Percentiles rank a stretch among this genome's conserved stretches.
These are phyloP conservation scores for Sinocyclocheilus grahami DNA, from an alignment of 2,113 vertebrate genomes.

Conservation along the genomic window DNA sequence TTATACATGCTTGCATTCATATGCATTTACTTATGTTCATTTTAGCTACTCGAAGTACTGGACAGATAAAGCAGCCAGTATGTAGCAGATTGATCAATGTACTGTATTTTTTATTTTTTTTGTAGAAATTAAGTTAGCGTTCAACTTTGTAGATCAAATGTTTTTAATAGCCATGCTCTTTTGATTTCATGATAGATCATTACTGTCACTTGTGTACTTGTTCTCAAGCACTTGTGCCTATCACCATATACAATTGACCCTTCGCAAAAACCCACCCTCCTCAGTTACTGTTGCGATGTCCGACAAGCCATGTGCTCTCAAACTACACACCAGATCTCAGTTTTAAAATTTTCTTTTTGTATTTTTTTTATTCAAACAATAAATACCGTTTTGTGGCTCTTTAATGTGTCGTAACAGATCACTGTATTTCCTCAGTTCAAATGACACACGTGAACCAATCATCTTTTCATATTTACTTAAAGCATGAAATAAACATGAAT, in stretches of 20 bases:
- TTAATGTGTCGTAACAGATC: too few species aligned
- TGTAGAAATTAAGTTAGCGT: neutral
- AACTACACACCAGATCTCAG: too few species aligned
- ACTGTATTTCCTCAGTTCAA: neutral
- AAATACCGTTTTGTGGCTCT: too few species aligned
- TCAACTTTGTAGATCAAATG: neutral
- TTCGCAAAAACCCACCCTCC: too few species aligned
- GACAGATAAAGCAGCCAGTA: neutral
- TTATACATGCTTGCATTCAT: neutral
- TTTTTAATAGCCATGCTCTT: neutral
- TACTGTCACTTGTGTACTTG: neutral
- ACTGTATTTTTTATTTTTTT: neutral
- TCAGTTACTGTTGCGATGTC: too few species aligned
- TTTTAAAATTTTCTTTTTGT: too few species aligned
- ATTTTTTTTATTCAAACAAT: too few species aligned
- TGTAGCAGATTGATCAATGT: neutral
- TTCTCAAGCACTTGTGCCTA: neutral
- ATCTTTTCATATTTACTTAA: too few species aligned
- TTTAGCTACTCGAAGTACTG: neutral
- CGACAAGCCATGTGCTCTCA: too few species aligned
- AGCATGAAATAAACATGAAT: too few species aligned
- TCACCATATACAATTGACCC: too few species aligned
- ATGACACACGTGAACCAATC: too few species aligned
- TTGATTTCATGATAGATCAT: neutral
- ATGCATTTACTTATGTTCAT: neutral